A percentile compares a stretch with the other conserved stretches of the same genome.
phyloP scores from a whole-genome alignment of 2,113 vertebrate species.

The Drymodes brunneopygia region DNA sequence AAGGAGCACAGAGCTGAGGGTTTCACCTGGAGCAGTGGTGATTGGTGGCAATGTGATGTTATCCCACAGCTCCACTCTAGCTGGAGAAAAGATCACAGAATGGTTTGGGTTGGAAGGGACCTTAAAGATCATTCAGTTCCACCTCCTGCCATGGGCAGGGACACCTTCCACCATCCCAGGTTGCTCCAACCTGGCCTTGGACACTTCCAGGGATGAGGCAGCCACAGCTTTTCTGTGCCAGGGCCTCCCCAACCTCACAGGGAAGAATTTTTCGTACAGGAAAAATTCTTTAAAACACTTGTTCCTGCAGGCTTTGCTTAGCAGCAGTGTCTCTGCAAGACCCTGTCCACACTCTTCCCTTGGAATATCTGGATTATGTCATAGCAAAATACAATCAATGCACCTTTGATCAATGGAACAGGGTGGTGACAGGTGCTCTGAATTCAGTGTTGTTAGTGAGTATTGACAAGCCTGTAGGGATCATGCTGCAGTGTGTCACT shows the following conservation, averaged over 20 bases:
- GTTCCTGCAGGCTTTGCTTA: not conserved
- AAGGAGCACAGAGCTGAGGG: not conserved
- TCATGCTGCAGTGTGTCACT: conserved; percentile 75
- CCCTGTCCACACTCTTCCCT: not conserved
- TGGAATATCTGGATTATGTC: conserved; percentile 64
- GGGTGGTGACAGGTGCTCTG: conserved; percentile 82
- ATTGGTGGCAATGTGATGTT: not conserved
- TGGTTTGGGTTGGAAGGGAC: not conserved
- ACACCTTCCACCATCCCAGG: not conserved
- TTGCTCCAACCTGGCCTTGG: not conserved
- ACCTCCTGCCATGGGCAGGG: not conserved
- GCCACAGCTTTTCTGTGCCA: not conserved
- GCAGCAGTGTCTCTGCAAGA: not conserved
- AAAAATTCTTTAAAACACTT: not conserved
- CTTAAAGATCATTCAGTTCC: not conserved
- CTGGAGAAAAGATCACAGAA: not conserved
- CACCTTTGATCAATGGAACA: conserved; percentile 79
- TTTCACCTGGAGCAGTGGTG: not conserved
- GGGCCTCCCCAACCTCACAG: not conserved
- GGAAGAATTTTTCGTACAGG: not conserved
- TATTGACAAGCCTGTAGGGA: conserved; percentile 86
- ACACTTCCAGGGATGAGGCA: not conserved
- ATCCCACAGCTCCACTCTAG: not conserved
- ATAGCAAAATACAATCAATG: conserved; percentile 74
- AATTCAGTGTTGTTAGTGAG: conserved; percentile 78